Percentiles rank a stretch among this genome's conserved stretches.
phyloP scores from a whole-genome alignment of 2,888 invertebrate species.

The Caenorhabditis plicata region DNA sequence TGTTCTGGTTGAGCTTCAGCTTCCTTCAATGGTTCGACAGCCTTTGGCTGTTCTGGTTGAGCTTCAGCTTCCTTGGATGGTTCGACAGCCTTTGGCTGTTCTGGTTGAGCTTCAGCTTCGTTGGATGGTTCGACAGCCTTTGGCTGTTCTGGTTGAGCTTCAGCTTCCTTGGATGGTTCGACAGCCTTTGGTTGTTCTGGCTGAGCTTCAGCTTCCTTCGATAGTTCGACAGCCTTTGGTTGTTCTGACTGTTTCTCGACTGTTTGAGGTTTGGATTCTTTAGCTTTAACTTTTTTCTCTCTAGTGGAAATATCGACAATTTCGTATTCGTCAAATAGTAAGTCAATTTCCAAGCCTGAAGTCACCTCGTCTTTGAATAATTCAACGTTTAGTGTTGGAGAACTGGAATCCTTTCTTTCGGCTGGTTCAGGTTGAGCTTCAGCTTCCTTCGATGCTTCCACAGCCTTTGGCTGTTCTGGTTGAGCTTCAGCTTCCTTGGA shows the following conservation, averaged over 20 bases:
- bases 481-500: too few relatives aligned
- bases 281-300: neutral
- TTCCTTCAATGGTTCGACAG: conserved; percentile 3
- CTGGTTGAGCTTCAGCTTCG: neutral
- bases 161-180: neutral
- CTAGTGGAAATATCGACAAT: too few relatives aligned
- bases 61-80: neutral
- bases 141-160: neutral
- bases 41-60: neutral
- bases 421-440: too few relatives aligned
- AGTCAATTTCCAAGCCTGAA: too few relatives aligned
- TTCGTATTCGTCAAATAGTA: too few relatives aligned
- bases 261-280: too few relatives aligned
- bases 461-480: too few relatives aligned
- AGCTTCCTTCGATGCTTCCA: too few relatives aligned
- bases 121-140: conserved; percentile 1
- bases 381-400: too few relatives aligned
- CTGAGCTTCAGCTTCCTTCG: neutral
- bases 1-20: neutral
- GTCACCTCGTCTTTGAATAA: too few relatives aligned
- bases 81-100: neutral
- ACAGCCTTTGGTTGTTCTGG: neutral
- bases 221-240: neutral
- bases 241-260: neutral
- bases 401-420: too few relatives aligned